Percentiles rank a stretch among this genome's conserved stretches.
Conservation (phyloP, 2,113 vertebrate species). For the Mustela lutreola region DNA sequence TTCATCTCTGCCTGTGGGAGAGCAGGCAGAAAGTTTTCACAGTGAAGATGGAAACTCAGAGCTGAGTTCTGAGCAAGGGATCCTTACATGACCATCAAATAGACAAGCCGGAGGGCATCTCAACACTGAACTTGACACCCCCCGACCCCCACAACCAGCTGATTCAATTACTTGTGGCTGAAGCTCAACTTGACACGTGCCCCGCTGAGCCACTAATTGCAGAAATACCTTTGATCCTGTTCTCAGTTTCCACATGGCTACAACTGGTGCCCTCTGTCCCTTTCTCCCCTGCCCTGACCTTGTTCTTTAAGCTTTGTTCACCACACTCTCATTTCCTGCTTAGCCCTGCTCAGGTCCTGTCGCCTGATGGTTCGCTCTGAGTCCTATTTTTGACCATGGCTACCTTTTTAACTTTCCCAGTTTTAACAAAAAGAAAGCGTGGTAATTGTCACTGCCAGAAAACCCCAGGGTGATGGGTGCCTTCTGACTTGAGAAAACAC, state of each 20-base stretch:
- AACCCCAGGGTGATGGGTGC: not conserved
- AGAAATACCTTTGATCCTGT: not conserved
- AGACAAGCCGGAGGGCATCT: not conserved
- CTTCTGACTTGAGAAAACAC: not conserved
- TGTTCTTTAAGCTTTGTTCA: not conserved
- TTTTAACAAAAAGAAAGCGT: not conserved
- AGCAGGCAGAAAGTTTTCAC: not conserved
- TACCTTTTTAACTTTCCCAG: not conserved
- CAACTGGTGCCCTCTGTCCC: too few species aligned
- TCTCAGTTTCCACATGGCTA: not conserved
- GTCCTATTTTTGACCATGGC: not conserved
- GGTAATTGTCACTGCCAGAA: not conserved
- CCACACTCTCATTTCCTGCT: not conserved
- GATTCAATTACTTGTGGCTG: not conserved
- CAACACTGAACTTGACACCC: not conserved
- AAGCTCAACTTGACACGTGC: not conserved
- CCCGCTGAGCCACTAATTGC: not conserved
- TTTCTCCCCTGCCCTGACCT: not conserved
- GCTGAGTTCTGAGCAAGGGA: not conserved
- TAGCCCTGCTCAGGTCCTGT: not conserved
- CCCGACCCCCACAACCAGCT: accelerated
- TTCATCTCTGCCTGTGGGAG: not conserved
- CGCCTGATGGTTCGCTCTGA: not conserved
- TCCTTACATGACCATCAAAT: not conserved
- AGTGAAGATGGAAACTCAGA: not conserved